Conservation (phyloP, 2,888 invertebrate species). For the Ectemnius cavifrons region DNA sequence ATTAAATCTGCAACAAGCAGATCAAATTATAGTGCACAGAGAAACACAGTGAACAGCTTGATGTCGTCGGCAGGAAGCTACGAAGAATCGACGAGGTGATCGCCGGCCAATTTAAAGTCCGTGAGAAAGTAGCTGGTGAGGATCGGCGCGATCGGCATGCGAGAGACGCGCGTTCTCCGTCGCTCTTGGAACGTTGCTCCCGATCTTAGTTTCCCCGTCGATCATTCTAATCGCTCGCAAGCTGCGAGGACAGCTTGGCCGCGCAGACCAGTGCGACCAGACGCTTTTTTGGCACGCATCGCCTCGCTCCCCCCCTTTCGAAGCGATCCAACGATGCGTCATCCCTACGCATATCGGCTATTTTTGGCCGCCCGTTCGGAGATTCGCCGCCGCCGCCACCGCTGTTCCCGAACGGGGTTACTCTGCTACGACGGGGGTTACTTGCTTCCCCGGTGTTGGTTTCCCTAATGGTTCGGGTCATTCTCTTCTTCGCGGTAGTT, state of each 20-base stretch:
- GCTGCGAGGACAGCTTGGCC: too few species aligned
- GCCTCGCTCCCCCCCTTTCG: neutral
- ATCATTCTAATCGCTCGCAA: neutral
- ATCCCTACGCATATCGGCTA: neutral
- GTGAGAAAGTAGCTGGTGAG: too few species aligned
- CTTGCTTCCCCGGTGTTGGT: neutral
- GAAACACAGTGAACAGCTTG: too few species aligned
- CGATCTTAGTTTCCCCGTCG: neutral
- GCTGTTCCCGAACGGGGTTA: neutral
- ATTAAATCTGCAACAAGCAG: too few species aligned
- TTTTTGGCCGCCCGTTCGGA: neutral
- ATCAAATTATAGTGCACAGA: too few species aligned
- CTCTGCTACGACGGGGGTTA: neutral
- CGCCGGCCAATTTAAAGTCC: too few species aligned
- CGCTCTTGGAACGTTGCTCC: slow-evolving; percentile 7
- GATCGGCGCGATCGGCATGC: neutral
- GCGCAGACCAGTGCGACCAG: neutral
- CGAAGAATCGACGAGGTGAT: too few species aligned
- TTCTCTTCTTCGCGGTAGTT: too few species aligned
- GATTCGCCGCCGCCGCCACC: neutral
- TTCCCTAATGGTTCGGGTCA: neutral
- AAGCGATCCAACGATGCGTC: slow-evolving; percentile 2
- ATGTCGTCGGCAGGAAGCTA: too few species aligned
- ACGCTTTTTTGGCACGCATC: slow-evolving; percentile 6
- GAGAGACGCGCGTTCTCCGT: neutral